A percentile compares a stretch with the other conserved stretches of the same genome.
These are phyloP conservation scores for Slavum lentiscoides DNA, from an alignment of 2,888 invertebrate genomes.

Conservation along the genomic window DNA sequence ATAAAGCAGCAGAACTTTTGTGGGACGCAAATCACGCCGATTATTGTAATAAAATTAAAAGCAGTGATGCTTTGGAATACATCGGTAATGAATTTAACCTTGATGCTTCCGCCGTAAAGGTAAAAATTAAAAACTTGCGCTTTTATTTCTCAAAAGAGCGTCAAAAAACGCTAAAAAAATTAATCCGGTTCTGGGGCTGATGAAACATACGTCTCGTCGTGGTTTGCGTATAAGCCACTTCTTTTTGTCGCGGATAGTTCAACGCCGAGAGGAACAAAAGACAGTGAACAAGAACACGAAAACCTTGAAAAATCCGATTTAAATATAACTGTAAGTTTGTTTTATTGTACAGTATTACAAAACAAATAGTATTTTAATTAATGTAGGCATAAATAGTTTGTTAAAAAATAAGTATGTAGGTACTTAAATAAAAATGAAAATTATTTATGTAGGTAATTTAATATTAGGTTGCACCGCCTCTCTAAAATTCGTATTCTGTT, in stretches of 20 bases:
- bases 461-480: background rate
- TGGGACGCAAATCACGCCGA: constrained; percentile 17
- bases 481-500: background rate
- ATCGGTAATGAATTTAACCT: background rate
- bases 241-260: background rate
- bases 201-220: too few species aligned
- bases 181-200: too few species aligned
- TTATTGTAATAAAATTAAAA: constrained; percentile 19
- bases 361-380: too few species aligned
- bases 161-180: too few species aligned
- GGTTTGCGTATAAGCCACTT: too few species aligned
- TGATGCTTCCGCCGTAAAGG: background rate
- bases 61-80: background rate
- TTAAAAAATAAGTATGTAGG: background rate
- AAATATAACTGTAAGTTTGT: background rate
- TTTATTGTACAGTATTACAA: background rate
- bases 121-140: too few species aligned
- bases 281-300: too few species aligned
- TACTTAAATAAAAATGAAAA: background rate
- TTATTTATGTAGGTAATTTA: background rate
- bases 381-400: background rate
- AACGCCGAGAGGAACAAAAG: background rate
- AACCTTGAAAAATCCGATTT: background rate
- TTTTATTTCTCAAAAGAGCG: too few species aligned
- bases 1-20: too few species aligned